Evolutionary conservation across 2,797 vertebrate species (phyloP), one percentile per base, ranked within the genome.

Genomic region (Myripristis murdjan): DNA sequence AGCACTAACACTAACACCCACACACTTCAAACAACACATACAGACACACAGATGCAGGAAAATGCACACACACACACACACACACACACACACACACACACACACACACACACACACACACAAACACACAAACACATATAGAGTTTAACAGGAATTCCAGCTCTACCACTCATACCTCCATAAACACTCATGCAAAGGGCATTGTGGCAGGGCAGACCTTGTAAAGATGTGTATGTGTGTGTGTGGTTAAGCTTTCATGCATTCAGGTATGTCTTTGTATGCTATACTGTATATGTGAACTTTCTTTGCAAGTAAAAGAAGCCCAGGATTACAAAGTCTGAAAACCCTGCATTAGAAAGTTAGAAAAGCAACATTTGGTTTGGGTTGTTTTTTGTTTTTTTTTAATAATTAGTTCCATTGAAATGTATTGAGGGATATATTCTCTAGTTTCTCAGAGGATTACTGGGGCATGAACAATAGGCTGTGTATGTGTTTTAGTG

Each of bases 61-160:
- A 16, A 46, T 24, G 60, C 41, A 18, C 57, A 60, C 57, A 58
- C 37, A 22, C 56, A 43, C 35, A 49, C 59, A 31, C 31, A 24
- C 43, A 46, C 9, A 20, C 59, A 49, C 28, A 64, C 31, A 24
- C 47, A 23, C 24, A 52, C 2, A 41, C 22, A 43, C 37, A 51
- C 65, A 49, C 31, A 54, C 16, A 43, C 33, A 28, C 39, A 64
- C 35, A 49, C 28, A 64, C 31, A 24, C 47, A 23, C 24, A 52
- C 2, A 41, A 22, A 43, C 37, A 51, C 65, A 49, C 31, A 54
- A 16, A 43, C 33, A 28, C 39, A 64, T 35, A 53, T 5, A 24
- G 2, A 52, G 5, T 86, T 90, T 90, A 84, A 84, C 20, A 31
- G 70, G 79, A 71, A 89, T 91, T 91, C 78, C 78, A 65, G 66